Base-by-base conservation (phyloP, 2,113 vertebrate genomes). In the Hyla sarda region DNA sequence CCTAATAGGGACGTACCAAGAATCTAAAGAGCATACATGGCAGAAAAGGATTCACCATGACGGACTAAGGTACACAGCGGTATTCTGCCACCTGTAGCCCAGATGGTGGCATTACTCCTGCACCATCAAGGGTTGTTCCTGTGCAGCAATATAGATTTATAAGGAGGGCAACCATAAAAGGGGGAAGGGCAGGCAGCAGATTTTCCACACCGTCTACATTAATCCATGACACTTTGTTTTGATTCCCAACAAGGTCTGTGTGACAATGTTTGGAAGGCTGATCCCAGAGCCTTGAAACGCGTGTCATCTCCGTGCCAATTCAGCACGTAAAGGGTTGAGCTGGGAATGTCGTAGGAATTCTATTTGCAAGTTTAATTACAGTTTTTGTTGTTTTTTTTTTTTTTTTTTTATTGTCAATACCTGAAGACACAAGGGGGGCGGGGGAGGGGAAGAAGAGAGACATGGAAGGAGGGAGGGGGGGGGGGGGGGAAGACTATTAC, bases 361-460 rank as follows among this genome's bases (percentile, higher is more conserved):
- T 56, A 37, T 73, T 83, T 77, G 37, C 56, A 77, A 75, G 72
- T 77, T 76, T 84, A 75, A 75, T 84, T 84, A 84, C 25, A 34
- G 75, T 48, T 13, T 76, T 62, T 74, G 34, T 37, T 54, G n/a
- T 52, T 32, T 34, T 84, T 48, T 13, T 76, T 62, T 74, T 52
- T 37, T 54, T 37, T 52, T 32, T 34, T 34, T 67, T 67, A 71
- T 71, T 71, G 17, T 30, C 81, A 73, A 56, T 34, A 69, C 82
- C 34, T 45, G 34, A 60, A 73, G 52, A 82, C 69, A 28, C 5
- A n/a, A 75, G 32, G 67, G 41, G 25, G 65, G 28, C 25, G 47
- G 48, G 19, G 80, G 41, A 14, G 82, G 28, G n/a, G 2, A 2
- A 21, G 28, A 30, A 25, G 21, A 83, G 81, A 30, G 30, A 19